Base-by-base conservation (phyloP, 2,797 vertebrate species). In the Peromyscus nudipes region DNA sequence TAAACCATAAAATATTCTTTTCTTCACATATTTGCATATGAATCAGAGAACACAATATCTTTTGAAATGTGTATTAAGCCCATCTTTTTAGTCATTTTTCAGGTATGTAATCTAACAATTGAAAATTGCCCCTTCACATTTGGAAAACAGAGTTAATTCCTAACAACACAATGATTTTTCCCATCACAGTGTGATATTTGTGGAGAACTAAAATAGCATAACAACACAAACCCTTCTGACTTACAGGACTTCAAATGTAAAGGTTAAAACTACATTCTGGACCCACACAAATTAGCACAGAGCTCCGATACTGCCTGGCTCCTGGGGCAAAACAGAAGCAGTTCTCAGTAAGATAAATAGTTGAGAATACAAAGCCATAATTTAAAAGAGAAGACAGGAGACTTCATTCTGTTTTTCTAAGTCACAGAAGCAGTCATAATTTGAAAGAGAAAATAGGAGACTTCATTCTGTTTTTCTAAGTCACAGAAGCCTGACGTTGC, bases 101-200 rank as follows among this genome's bases (percentile, higher is more conserved):
- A 89, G 55, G 34, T 65, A 91, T n/a, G 17, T 23, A 88, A 94
- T 86, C 55, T 52, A 79, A 34, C n/a, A 31, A 85, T 79, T 91
- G 71, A 97, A 71, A 96, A 95, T 23, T 69, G 84, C 92, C 87
- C 85, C 31, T 94, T 23, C 29, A 86, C 77, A 64, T 43, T 94
- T 79, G 92, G 73, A 93, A 94, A 64, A 90, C 62, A 94, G 49
- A 94, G 60, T 88, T 97, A 94, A 96, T 96, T 94, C 65, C n/a
- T 95, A 81, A 95, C 55, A 88, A 60, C 84, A 64, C n/a, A 96
- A 65, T 23, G 57, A 85, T 91, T 57, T 95, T 62, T 94, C 76
- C 96, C 80, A 25, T 85, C n/a, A 12, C 29, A 8, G 73, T 71
- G 55, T 91, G 77, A 82, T 92, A 95, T 94, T 96, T 97, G 62